Conservation (phyloP, 1,140 invertebrate species). For the Macrocentrus cingulum region DNA sequence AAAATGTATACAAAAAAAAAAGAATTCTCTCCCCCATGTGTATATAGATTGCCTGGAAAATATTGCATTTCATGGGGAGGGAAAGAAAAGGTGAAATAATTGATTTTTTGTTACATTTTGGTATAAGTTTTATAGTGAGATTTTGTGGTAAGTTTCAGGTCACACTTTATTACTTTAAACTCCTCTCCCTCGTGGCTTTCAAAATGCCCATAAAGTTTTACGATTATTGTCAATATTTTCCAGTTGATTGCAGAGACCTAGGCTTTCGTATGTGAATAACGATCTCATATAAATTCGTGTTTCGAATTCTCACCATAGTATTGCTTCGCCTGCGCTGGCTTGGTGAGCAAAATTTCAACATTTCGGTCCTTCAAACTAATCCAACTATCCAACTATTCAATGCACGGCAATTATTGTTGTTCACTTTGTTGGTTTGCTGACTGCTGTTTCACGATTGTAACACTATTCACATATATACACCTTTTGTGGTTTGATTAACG, state of each 20-base stretch:
- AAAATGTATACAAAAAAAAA: too few species aligned
- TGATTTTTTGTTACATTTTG: not conserved
- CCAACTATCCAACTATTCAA: not conserved
- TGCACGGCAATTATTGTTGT: not conserved
- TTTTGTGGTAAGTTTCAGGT: conserved; percentile 10
- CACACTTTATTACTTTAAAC: not conserved
- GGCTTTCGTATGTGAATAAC: conserved; percentile 14
- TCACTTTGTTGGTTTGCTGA: not conserved
- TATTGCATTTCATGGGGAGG: not conserved
- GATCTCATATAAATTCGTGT: conserved; percentile 17
- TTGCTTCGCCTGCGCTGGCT: conserved; percentile 62
- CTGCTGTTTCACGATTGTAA: not conserved
- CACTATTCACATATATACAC: too few species aligned
- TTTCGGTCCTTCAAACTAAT: conserved; percentile 40
- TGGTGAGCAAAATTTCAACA: conserved; percentile 72
- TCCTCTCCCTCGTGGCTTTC: not conserved
- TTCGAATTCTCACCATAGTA: conserved; percentile 56
- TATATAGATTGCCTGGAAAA: too few species aligned
- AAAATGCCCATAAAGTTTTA: conserved; percentile 23
- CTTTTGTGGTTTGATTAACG: too few species aligned
- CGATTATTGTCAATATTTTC: conserved; percentile 23
- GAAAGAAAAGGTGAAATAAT: too few species aligned
- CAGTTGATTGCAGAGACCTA: conserved; percentile 14
- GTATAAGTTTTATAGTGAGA: conserved; percentile 14
- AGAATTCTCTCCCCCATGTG: too few species aligned